phyloP scores from a whole-genome alignment of 2,113 vertebrate species.

The Jacana jacana region DNA sequence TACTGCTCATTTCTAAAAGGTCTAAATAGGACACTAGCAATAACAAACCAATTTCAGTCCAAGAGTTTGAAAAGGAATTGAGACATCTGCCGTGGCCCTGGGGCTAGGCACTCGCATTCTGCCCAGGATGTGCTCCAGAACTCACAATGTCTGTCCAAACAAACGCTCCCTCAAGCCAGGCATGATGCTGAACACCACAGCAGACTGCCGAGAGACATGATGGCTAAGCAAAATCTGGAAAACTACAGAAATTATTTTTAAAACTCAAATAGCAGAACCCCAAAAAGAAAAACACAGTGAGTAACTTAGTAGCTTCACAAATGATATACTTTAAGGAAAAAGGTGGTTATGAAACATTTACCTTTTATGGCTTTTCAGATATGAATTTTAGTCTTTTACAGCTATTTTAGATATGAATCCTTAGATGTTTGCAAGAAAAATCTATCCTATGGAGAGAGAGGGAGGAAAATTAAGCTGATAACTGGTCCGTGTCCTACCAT shows the following conservation, averaged over 20 bases:
- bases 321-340: background rate
- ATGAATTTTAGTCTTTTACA: background rate
- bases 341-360: background rate
- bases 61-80: background rate
- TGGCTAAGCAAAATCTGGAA: conserved; percentile 14
- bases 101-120: background rate
- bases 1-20: background rate
- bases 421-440: fast-evolving
- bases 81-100: conserved; percentile 18
- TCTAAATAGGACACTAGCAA: conserved; percentile 27
- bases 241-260: background rate
- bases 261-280: background rate
- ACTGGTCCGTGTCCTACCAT: background rate
- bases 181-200: background rate
- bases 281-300: background rate
- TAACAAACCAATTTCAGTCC: background rate
- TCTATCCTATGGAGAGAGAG: background rate
- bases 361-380: background rate
- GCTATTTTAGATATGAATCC: background rate
- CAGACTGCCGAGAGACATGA: background rate
- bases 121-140: background rate
- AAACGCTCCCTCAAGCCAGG: background rate
- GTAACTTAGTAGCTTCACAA: background rate
- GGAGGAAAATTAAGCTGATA: background rate
- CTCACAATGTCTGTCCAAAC: background rate